Base-by-base conservation (phyloP, 2,797 vertebrate species). In the Miichthys miiuy region DNA sequence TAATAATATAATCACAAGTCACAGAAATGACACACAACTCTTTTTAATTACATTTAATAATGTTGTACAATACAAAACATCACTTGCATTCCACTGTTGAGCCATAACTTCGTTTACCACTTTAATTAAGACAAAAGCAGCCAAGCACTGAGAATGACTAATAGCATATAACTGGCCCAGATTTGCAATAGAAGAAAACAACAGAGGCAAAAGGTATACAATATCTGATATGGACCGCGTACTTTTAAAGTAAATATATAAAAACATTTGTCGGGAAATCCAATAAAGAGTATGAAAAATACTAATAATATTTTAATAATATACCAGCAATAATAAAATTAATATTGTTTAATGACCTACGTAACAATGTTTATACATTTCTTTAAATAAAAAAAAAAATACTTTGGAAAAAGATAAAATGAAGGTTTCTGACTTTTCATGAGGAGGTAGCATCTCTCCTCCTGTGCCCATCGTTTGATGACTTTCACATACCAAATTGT, bases 161-260 rank as follows among this genome's bases (percentile, higher is more conserved):
- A 25, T 58, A 82, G 89, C 89, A 91, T 86, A 83, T 74, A 91
- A 93, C 93, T 94, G 93, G 91, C 93, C 92, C 88, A 93, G 91
- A 75, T 87, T 85, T 88, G 88, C 86, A 86, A 88, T 54, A 87
- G 83, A 52, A 93, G 82, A 90, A 91, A 88, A 88, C 77, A 91
- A 65, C 73, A 82, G 88, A 94, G 90, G 91, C 75, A 86, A 87
- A 92, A 92, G 90, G 90, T 93, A 73, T 83, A 89, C 90, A 91
- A 92, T 63, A 85, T 93, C 72, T 93, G 85, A 92, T 91, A 93
- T 92, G 93, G 87, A 90, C 87, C 60, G 60, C 87, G 61, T 71
- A 88, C 63, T 73, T 86, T 83, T 77, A 60, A 73, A 77, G 84
- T 84, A 88, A 87, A 93, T 89, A 91, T 85, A 93, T 85, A 92